Evolutionary conservation across 1,140 invertebrate genomes (phyloP).

Genomic region (Medauroidea extradentata): DNA sequence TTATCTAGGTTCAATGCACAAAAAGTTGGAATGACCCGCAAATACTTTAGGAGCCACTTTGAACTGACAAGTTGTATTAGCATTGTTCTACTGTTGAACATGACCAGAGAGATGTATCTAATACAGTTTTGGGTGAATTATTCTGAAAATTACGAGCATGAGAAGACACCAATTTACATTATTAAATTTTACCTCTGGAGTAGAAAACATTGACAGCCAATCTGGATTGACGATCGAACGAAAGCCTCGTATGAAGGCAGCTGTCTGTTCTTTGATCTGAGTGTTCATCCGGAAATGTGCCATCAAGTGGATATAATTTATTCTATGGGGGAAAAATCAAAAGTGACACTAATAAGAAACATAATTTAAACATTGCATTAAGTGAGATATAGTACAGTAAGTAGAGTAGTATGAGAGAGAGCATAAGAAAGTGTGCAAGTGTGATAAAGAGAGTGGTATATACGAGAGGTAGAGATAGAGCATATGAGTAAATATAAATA

Average conservation of each 20-base stretch:
- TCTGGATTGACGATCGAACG: constrained; percentile 91
- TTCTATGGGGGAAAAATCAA: constrained; percentile 54
- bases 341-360: neutral
- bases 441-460: too few relatives aligned
- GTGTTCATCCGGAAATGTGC: constrained; percentile 97
- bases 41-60: too few relatives aligned
- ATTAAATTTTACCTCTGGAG: constrained; percentile 78
- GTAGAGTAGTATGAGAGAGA: neutral
- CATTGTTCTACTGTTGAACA: too few relatives aligned
- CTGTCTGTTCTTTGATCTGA: constrained; percentile 94
- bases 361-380: constrained; percentile 11
- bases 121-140: too few relatives aligned
- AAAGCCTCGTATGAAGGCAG: constrained; percentile 95
- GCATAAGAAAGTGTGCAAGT: neutral
- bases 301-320: constrained; percentile 97
- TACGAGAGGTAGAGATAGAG: too few relatives aligned
- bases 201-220: constrained; percentile 94
- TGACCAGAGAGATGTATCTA: too few relatives aligned
- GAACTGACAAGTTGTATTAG: too few relatives aligned
- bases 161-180: neutral
- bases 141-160: too few relatives aligned
- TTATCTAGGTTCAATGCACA: too few relatives aligned
- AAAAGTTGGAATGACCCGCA: too few relatives aligned
- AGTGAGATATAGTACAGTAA: neutral
- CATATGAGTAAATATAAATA: neutral